phyloP scores from a whole-genome alignment of 1,140 invertebrate species.

The Acromyrmex heyeri region DNA sequence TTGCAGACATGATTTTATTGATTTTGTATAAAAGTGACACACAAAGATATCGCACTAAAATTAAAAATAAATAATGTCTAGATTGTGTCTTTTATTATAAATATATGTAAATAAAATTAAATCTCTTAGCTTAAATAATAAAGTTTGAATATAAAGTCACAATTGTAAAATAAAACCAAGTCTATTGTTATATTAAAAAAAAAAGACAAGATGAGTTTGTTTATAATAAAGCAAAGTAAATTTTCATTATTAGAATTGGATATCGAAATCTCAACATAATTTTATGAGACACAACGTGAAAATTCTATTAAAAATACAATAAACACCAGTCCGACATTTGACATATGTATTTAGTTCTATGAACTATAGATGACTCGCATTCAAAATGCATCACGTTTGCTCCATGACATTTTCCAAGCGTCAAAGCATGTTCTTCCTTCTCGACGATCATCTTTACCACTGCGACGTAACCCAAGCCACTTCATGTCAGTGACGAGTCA shows the following conservation, averaged over 20 bases:
- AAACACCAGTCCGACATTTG: background rate
- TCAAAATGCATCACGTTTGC: constrained; percentile 54
- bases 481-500: constrained; percentile 62
- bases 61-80: background rate
- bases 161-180: background rate
- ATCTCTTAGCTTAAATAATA: background rate
- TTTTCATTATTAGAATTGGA: background rate
- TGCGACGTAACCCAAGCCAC: constrained; percentile 59
- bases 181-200: background rate
- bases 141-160: no score
- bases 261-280: background rate
- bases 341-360: background rate
- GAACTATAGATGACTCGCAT: constrained; percentile 23
- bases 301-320: constrained; percentile 9
- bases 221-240: background rate
- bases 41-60: background rate
- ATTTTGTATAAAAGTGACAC: background rate
- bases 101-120: background rate
- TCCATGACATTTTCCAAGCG: constrained; percentile 51
- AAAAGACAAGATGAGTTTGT: constrained; percentile 2
- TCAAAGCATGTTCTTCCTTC: constrained; percentile 51
- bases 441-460: constrained; percentile 57
- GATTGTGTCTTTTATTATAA: background rate
- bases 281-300: background rate
- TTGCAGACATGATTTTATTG: background rate